A percentile compares a stretch with the other conserved stretches of the same genome.
Evolutionary conservation across 1,140 invertebrate genomes (phyloP).

Genomic region (Epicauta chinensis): DNA sequence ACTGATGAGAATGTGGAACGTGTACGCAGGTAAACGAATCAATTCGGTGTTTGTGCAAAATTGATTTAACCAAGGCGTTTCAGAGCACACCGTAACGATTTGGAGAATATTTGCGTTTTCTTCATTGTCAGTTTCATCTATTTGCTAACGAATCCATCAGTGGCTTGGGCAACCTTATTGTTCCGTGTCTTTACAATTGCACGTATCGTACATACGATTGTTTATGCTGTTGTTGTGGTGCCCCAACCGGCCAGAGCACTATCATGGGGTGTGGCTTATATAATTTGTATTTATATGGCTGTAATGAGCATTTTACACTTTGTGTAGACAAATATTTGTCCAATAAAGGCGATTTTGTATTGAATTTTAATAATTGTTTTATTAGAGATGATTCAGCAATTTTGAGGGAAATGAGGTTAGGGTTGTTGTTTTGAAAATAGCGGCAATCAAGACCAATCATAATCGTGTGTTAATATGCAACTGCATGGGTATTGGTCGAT

Average conservation of each 20-base stretch:
- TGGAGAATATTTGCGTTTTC: conserved; percentile 69
- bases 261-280: conserved; percentile 41
- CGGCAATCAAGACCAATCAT: too few species aligned
- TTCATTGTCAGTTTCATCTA: conserved; percentile 57
- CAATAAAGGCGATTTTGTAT: too few species aligned
- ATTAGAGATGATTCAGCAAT: too few species aligned
- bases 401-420: too few species aligned
- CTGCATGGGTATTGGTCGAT: too few species aligned
- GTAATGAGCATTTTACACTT: conserved; percentile 27
- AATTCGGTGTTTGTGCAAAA: conserved; percentile 3
- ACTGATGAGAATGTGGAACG: conserved; percentile 43
- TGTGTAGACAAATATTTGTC: neutral
- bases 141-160: conserved; percentile 52
- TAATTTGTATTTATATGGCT: conserved; percentile 46
- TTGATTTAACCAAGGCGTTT: conserved; percentile 26
- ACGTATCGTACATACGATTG: conserved; percentile 58
- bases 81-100: conserved; percentile 66
- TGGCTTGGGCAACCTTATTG: conserved; percentile 46
- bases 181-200: conserved; percentile 54
- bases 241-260: conserved; percentile 53
- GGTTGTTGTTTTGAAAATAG: too few species aligned
- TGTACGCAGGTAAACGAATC: conserved; percentile 38
- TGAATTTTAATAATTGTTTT: too few species aligned
- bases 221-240: conserved; percentile 51
- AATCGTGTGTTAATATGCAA: too few species aligned